These are phyloP conservation scores for Lophius americanus DNA, from an alignment of 2,797 vertebrate genomes.

Conservation along the genomic window DNA sequence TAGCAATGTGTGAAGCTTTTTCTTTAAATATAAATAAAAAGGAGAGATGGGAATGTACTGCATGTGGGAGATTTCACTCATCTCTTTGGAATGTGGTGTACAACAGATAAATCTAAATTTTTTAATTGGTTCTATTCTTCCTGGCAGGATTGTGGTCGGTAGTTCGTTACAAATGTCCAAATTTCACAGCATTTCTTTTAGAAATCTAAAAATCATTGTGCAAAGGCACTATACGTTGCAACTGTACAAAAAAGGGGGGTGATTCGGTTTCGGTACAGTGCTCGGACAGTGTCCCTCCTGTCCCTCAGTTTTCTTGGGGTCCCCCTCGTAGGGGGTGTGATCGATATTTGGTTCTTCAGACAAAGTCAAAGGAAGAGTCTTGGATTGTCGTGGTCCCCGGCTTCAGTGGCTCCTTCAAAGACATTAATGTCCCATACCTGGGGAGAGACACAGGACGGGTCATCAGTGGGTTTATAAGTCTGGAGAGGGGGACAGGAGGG, in stretches of 20 bases:
- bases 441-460: constrained; percentile 53
- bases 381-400: constrained; percentile 88
- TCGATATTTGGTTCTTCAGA: constrained; percentile 87
- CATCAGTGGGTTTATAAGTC: constrained; percentile 15
- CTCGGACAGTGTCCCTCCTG: constrained; percentile 83
- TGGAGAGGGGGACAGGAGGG: neutral
- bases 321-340: constrained; percentile 56
- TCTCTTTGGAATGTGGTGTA: constrained; percentile 65
- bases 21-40: constrained; percentile 86
- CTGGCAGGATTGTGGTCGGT: constrained; percentile 55
- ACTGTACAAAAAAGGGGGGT: constrained; percentile 75
- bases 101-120: constrained; percentile 51
- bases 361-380: constrained; percentile 88
- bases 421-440: constrained; percentile 94
- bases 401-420: constrained; percentile 78
- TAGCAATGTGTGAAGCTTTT: constrained; percentile 81
- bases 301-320: constrained; percentile 56
- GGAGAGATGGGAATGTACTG: constrained; percentile 71
- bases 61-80: constrained; percentile 60
- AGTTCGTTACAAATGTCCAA: constrained; percentile 85
- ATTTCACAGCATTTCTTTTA: constrained; percentile 92
- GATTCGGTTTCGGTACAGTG: constrained; percentile 88
- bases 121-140: constrained; percentile 31
- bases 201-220: constrained; percentile 80
- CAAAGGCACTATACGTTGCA: constrained; percentile 87